These are phyloP conservation scores for Neotoma lepida DNA, from an alignment of 2,113 vertebrate species.

Conservation along the genomic window DNA sequence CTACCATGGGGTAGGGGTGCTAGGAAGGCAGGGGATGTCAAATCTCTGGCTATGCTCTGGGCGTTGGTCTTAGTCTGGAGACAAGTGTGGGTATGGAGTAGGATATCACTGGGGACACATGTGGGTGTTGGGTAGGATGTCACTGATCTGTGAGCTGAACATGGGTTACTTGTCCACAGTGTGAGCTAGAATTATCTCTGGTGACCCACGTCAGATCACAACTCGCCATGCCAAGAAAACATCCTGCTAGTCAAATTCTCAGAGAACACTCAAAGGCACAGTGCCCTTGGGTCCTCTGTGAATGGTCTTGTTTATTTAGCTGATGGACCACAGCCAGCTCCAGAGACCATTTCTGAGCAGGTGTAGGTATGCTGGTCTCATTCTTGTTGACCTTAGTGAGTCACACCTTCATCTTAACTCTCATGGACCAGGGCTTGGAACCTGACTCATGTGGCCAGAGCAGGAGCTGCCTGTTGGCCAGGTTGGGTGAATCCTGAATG, in stretches of 20 bases:
- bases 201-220: accelerated
- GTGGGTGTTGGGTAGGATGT: background rate
- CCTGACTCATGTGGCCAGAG: background rate
- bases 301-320: background rate
- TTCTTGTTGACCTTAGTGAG: background rate
- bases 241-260: background rate
- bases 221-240: background rate
- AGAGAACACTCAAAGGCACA: no score
- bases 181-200: background rate
- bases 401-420: background rate
- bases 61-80: no score
- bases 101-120: no score
- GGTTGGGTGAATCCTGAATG: background rate
- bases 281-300: background rate
- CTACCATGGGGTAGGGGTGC: no score
- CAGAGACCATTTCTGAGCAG: accelerated
- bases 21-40: accelerated
- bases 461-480: background rate
- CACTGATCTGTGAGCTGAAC: accelerated
- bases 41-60: background rate
- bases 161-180: no score
- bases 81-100: no score
- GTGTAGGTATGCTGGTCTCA: accelerated
- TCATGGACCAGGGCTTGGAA: background rate
- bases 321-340: background rate